Percentiles rank a stretch among this genome's conserved stretches.
These are phyloP conservation scores for Troides helena DNA, from an alignment of 2,888 invertebrate species.

Conservation along the genomic window DNA sequence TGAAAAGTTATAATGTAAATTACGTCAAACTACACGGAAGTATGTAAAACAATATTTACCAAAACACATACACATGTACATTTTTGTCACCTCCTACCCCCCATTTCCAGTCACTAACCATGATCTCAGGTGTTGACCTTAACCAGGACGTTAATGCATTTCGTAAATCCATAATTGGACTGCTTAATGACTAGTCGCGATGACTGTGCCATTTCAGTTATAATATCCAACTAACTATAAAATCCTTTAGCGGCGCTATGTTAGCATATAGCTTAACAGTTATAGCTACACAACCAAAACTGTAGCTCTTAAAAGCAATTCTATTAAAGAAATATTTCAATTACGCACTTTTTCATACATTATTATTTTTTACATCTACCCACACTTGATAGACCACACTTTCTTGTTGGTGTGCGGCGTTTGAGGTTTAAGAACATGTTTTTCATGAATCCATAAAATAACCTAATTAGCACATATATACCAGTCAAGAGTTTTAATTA, in stretches of 20 bases:
- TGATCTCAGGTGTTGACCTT: slow-evolving; percentile 75
- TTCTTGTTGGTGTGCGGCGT: not conserved
- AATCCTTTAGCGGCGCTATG: slow-evolving; percentile 23
- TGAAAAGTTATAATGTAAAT: slow-evolving; percentile 28
- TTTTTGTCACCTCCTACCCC: slow-evolving; percentile 3
- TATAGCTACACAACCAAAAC: slow-evolving; percentile 25
- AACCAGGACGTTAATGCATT: slow-evolving; percentile 68
- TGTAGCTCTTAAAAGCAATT: not conserved
- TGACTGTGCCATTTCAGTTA: slow-evolving; percentile 51
- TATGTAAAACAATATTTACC: slow-evolving; percentile 7
- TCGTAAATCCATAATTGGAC: slow-evolving; percentile 36
- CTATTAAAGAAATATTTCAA: not conserved
- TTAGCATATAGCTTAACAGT: slow-evolving; percentile 32
- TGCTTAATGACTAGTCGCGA: slow-evolving; percentile 51
- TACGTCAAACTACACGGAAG: slow-evolving; percentile 16
- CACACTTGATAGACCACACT: slow-evolving; percentile 11
- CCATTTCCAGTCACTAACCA: slow-evolving; percentile 45
- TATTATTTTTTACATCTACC: slow-evolving; percentile 7
- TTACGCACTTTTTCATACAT: not conserved
- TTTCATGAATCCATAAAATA: no score
- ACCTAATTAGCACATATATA: no score
- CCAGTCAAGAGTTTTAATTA: no score
- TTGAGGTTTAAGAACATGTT: no score
- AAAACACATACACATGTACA: slow-evolving; percentile 15
- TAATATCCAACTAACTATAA: slow-evolving; percentile 28